Conservation (phyloP, 1,140 invertebrate genomes). For the Papilio xuthus region DNA sequence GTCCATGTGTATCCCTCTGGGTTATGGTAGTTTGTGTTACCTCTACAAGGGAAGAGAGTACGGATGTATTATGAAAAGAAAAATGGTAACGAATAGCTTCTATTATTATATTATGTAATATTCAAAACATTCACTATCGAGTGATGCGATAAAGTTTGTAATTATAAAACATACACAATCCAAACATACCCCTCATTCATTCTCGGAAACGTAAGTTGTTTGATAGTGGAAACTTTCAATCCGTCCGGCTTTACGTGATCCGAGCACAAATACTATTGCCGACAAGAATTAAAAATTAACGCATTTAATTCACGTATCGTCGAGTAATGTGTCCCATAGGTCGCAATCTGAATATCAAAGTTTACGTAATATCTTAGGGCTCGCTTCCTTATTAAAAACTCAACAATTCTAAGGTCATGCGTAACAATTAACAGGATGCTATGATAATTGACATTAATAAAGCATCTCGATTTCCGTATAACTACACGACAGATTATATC, state of each 20-base stretch:
- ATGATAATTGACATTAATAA: not conserved
- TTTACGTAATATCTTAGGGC: slow-evolving; percentile 5
- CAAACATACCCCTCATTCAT: slow-evolving; percentile 8
- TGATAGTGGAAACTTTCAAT: slow-evolving; percentile 35
- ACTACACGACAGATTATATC: not conserved
- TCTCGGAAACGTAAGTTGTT: slow-evolving; percentile 13
- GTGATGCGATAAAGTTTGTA: not conserved
- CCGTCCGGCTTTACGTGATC: slow-evolving; percentile 36
- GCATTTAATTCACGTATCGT: slow-evolving; percentile 24
- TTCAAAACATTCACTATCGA: not conserved
- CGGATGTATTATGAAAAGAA: not conserved
- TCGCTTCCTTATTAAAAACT: slow-evolving; percentile 7
- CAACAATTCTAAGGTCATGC: not conserved
- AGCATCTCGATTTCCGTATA: not conserved
- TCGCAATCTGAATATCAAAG: slow-evolving; percentile 11
- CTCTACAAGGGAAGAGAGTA: not conserved
- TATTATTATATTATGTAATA: not conserved
- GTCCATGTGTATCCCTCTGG: too few species aligned
- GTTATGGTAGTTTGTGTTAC: too few species aligned
- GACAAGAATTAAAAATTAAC: slow-evolving; percentile 15
- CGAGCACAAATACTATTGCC: slow-evolving; percentile 29
- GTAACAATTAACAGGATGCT: slow-evolving; percentile 9
- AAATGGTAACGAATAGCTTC: not conserved
- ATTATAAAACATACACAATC: not conserved
- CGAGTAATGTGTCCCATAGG: not conserved